Conservation (phyloP, 1,140 invertebrate genomes). For the Drosophila guanche region DNA sequence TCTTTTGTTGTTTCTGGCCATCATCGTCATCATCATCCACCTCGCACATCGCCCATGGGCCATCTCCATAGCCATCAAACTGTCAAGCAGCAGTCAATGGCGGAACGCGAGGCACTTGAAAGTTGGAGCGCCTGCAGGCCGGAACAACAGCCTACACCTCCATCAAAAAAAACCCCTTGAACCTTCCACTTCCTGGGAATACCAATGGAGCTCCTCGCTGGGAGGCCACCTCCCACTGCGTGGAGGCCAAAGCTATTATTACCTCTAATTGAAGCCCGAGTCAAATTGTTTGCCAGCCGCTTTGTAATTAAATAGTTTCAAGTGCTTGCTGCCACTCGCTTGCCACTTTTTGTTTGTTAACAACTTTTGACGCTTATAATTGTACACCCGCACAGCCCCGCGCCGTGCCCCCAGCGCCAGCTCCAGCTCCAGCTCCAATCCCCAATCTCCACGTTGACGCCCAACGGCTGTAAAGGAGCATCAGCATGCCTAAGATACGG, state of each 20-base stretch:
- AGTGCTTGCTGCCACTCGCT: conserved; percentile 58
- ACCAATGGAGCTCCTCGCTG: not conserved
- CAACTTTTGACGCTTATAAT: conserved; percentile 75
- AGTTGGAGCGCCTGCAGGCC: conserved; percentile 13
- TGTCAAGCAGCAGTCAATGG: conserved; percentile 31
- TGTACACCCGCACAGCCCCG: conserved; percentile 29
- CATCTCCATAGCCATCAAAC: conserved; percentile 6
- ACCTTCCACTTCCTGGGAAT: not conserved
- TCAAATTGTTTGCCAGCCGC: conserved; percentile 73
- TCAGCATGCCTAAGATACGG: conserved; percentile 21
- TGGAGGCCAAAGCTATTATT: conserved; percentile 42
- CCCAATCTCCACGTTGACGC: not conserved
- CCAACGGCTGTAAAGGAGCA: not conserved
- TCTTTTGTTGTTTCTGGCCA: no score
- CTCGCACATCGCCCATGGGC: no score
- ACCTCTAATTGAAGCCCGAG: conserved; percentile 65
- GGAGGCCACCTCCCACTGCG: no score
- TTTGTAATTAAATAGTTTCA: conserved; percentile 81
- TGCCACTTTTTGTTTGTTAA: conserved; percentile 72
- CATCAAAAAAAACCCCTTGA: conserved; percentile 5
- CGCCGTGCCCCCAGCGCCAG: not conserved
- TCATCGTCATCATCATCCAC: no score
- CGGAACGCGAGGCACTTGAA: no score
- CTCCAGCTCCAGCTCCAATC: no score
- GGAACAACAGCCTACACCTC: not conserved